Evolutionary conservation across 2,113 vertebrate genomes (phyloP).

Genomic region (Rhinogobius similis): DNA sequence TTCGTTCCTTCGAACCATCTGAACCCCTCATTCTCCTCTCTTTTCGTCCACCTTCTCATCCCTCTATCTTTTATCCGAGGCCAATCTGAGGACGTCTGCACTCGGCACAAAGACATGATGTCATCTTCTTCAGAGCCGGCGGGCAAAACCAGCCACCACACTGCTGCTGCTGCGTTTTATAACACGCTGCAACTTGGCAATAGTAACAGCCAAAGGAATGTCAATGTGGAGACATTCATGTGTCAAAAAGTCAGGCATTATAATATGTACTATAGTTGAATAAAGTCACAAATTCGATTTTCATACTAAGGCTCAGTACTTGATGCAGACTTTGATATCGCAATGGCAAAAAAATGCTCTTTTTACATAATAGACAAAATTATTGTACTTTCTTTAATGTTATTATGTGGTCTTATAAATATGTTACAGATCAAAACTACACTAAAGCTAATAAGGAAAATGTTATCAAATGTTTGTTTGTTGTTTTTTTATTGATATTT

Average conservation of each 20-base stretch:
- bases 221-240: neutral
- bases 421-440: too few relatives aligned
- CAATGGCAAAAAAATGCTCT: too few relatives aligned
- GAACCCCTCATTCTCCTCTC: slow-evolving; percentile 33
- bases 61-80: slow-evolving; percentile 49
- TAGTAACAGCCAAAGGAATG: slow-evolving; percentile 7
- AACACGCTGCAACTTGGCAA: neutral
- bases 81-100: slow-evolving; percentile 58
- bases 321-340: too few relatives aligned
- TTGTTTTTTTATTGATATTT: too few relatives aligned
- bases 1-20: slow-evolving; percentile 38
- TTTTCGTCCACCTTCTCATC: slow-evolving; percentile 66
- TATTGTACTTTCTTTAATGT: too few relatives aligned
- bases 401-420: too few relatives aligned
- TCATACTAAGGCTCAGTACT: too few relatives aligned
- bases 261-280: too few relatives aligned
- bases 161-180: slow-evolving; percentile 33
- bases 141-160: slow-evolving; percentile 31
- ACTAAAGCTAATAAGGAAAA: too few relatives aligned
- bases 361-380: too few relatives aligned
- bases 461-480: too few relatives aligned
- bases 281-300: too few relatives aligned
- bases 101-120: slow-evolving; percentile 66
- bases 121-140: slow-evolving; percentile 57
- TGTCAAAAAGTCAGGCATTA: neutral